Conservation (phyloP, 2,888 invertebrate genomes). For the Linnaemya tessellans region DNA sequence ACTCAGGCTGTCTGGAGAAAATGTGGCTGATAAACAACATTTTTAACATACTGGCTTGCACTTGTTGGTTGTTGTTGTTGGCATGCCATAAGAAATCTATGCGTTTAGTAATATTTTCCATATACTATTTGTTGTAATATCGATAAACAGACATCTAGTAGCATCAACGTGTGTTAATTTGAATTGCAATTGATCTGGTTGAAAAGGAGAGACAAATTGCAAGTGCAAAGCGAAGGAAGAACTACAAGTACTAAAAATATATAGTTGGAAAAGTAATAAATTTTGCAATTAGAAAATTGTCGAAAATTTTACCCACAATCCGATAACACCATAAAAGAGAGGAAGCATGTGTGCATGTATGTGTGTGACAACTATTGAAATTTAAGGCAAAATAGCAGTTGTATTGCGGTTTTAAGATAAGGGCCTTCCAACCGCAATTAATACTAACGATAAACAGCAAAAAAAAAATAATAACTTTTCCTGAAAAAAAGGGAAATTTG, state of each 20-base stretch:
- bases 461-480: neutral
- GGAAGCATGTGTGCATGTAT: too few species aligned
- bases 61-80: too few species aligned
- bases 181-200: slow-evolving; percentile 20
- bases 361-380: neutral
- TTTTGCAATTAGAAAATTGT: slow-evolving; percentile 21
- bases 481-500: neutral
- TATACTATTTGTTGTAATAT: too few species aligned
- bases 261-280: slow-evolving; percentile 22
- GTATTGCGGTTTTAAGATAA: neutral
- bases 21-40: too few species aligned
- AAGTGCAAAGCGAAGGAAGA: slow-evolving; percentile 1
- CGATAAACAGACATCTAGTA: neutral
- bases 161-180: slow-evolving; percentile 24
- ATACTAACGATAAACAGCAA: slow-evolving; percentile 3
- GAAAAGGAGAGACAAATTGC: neutral
- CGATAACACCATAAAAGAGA: too few species aligned
- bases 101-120: too few species aligned
- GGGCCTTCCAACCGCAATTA: neutral
- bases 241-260: neutral
- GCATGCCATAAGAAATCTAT: too few species aligned
- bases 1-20: too few species aligned
- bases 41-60: too few species aligned
- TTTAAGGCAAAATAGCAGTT: neutral
- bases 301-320: neutral